Percentiles rank a stretch among this genome's conserved stretches.
phyloP scores from a whole-genome alignment of 2,113 vertebrate species.

The Hylia prasina region DNA sequence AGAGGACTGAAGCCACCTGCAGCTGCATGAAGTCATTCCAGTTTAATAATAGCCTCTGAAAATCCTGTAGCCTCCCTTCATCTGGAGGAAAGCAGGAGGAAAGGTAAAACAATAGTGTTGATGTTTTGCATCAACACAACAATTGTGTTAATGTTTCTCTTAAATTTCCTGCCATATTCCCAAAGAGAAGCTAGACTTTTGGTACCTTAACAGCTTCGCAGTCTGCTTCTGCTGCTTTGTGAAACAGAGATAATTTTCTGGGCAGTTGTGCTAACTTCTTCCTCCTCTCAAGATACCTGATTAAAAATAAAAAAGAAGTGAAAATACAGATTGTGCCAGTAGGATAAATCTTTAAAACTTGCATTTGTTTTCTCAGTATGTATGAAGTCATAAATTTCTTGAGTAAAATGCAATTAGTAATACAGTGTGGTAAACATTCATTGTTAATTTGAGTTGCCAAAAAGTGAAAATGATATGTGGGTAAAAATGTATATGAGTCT shows the following conservation, averaged over 20 bases:
- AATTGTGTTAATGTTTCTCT: not conserved
- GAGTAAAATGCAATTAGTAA: not conserved
- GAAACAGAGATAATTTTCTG: not conserved
- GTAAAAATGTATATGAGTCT: not conserved
- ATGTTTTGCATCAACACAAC: not conserved
- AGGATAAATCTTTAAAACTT: not conserved
- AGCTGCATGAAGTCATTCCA: not conserved
- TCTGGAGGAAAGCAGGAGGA: slow-evolving; percentile 20
- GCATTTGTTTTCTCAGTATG: not conserved
- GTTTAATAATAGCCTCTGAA: not conserved
- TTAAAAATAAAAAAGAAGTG: not conserved
- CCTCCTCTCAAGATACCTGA: not conserved
- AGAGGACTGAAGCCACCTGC: not conserved
- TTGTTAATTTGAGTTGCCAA: not conserved
- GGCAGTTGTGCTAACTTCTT: not conserved
- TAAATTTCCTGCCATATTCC: slow-evolving; percentile 2
- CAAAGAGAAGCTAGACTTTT: not conserved
- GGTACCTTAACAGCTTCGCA: not conserved
- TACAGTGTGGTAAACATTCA: not conserved
- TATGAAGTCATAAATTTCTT: not conserved
- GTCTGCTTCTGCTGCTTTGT: not conserved
- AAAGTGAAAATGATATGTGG: not conserved
- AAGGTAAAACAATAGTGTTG: slow-evolving; percentile 39
- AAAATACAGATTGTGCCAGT: not conserved
- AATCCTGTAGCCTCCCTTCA: slow-evolving; percentile 2